Percentiles rank a stretch among this genome's conserved stretches.
Conservation (phyloP, 2,797 vertebrate genomes). For the Galagoides demidoff region DNA sequence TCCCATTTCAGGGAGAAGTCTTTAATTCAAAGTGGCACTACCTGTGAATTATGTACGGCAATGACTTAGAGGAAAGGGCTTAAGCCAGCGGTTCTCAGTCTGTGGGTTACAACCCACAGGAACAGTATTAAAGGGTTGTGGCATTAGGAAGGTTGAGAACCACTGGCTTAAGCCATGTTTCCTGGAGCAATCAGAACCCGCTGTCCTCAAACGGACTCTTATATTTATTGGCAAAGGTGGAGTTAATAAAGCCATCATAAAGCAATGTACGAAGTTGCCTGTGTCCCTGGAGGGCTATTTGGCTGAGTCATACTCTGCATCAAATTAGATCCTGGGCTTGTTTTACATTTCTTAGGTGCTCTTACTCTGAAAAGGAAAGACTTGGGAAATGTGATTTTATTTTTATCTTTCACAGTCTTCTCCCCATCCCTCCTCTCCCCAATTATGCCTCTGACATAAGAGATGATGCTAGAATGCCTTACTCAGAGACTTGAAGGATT, state of each 20-base stretch:
- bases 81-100: no score
- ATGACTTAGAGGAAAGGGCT: background rate
- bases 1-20: background rate
- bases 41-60: background rate
- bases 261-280: background rate
- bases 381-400: background rate
- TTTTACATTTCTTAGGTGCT: background rate
- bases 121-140: no score
- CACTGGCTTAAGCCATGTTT: background rate
- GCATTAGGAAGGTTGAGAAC: no score
- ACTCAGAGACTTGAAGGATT: background rate
- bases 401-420: background rate
- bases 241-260: slow-evolving; percentile 31
- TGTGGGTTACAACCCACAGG: no score
- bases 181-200: background rate
- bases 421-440: accelerated
- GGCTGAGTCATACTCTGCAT: background rate
- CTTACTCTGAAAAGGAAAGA: background rate
- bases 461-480: background rate
- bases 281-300: slow-evolving; percentile 17
- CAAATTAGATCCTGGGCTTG: slow-evolving; percentile 21
- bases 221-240: background rate
- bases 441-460: background rate
- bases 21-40: background rate
- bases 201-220: slow-evolving; percentile 29